A percentile compares a stretch with the other conserved stretches of the same genome.
phyloP scores from a whole-genome alignment of 2,113 vertebrate genomes.

The Jaculus jaculus region DNA sequence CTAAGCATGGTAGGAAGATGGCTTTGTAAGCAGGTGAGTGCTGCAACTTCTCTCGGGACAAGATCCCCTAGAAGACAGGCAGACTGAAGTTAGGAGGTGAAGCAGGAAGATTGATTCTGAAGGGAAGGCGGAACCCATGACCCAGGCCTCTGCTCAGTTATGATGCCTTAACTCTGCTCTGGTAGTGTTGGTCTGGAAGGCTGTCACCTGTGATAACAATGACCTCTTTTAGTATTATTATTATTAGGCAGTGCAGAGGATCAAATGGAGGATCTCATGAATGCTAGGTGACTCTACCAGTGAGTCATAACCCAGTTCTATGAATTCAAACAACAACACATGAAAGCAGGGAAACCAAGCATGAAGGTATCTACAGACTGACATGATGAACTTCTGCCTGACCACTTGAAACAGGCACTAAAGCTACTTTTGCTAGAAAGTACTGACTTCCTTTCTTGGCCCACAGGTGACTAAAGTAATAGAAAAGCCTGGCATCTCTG shows the following conservation, averaged over 20 bases:
- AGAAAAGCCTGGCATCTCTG: not conserved
- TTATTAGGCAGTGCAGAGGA: not conserved
- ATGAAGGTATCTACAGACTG: rapidly evolving
- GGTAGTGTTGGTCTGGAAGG: not conserved
- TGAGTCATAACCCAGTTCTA: not conserved
- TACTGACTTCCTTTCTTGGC: not conserved
- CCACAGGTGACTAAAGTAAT: not conserved
- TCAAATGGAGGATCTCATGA: not conserved
- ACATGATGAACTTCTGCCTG: not conserved
- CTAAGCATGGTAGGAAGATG: rapidly evolving
- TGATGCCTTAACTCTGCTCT: rapidly evolving
- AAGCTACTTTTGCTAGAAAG: not conserved
- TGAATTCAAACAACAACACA: not conserved
- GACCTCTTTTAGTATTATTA: not conserved
- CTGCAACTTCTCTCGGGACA: too few relatives aligned
- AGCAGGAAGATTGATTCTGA: too few relatives aligned
- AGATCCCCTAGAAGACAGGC: not conserved
- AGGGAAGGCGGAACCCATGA: not conserved
- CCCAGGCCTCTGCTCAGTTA: not conserved
- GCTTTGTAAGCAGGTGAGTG: not conserved
- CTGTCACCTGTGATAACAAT: not conserved
- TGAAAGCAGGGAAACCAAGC: not conserved
- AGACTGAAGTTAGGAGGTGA: not conserved
- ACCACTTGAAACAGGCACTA: not conserved
- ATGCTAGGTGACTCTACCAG: not conserved